Evolutionary conservation across 2,888 invertebrate genomes (phyloP).

Genomic region (Hylaea fasciaria): DNA sequence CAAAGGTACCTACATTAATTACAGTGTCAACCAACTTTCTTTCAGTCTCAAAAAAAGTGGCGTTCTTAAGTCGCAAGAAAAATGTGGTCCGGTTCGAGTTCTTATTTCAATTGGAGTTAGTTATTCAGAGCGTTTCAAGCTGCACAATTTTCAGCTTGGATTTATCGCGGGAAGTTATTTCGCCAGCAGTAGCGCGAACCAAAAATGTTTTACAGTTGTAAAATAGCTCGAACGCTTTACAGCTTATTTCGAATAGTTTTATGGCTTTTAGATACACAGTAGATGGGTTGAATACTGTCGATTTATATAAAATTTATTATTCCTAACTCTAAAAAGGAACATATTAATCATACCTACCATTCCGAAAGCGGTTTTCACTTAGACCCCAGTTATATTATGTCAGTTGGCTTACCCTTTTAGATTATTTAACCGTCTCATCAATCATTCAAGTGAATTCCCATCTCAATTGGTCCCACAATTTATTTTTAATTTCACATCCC

Average conservation of each 20-base stretch:
- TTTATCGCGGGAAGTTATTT: slow-evolving; percentile 63
- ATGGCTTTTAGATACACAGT: too few species aligned
- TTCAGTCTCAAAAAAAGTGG: slow-evolving; percentile 26
- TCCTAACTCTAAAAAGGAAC: too few species aligned
- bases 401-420: slow-evolving; percentile 22
- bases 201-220: slow-evolving; percentile 38
- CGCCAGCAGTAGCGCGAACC: slow-evolving; percentile 38
- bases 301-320: too few species aligned
- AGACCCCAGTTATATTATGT: slow-evolving; percentile 16
- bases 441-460: slow-evolving; percentile 27
- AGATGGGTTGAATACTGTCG: too few species aligned
- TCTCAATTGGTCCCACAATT: slow-evolving; percentile 31
- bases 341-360: not conserved
- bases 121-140: slow-evolving; percentile 58
- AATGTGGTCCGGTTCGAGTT: slow-evolving; percentile 54
- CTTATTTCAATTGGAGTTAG: slow-evolving; percentile 66
- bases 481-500: slow-evolving; percentile 37
- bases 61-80: slow-evolving; percentile 53
- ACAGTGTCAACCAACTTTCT: not conserved
- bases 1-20: too few species aligned
- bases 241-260: slow-evolving; percentile 20
- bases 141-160: slow-evolving; percentile 55
- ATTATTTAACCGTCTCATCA: slow-evolving; percentile 29
- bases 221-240: slow-evolving; percentile 17
- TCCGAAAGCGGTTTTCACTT: slow-evolving; percentile 1